A percentile compares a stretch with the other conserved stretches of the same genome.
phyloP scores from a whole-genome alignment of 1,140 invertebrate genomes.

The Meloidogyne hapla region DNA sequence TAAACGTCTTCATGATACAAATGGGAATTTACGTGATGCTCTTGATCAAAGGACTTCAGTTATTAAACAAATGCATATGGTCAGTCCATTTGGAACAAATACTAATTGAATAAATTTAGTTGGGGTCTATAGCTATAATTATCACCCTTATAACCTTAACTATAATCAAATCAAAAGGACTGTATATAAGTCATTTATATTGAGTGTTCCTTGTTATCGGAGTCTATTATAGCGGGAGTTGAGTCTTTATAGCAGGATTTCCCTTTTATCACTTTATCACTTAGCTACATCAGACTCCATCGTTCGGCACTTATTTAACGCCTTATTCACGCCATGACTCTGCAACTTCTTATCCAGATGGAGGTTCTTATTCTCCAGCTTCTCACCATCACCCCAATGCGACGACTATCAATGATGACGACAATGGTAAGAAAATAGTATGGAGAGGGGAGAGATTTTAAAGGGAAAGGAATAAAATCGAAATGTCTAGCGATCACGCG shows the following conservation, averaged over 20 bases:
- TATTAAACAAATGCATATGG: slow-evolving; percentile 52
- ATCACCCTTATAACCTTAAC: no score
- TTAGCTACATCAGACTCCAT: slow-evolving; percentile 8
- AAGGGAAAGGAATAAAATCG: neutral
- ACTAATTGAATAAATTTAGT: no score
- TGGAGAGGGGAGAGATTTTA: neutral
- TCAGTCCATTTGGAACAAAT: slow-evolving; percentile 18
- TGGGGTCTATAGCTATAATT: no score
- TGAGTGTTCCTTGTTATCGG: no score
- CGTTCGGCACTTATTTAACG: slow-evolving; percentile 15
- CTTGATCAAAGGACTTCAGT: slow-evolving; percentile 62
- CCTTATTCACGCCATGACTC: slow-evolving; percentile 27
- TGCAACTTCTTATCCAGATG: slow-evolving; percentile 9
- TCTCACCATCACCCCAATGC: neutral
- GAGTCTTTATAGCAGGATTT: neutral
- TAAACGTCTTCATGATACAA: slow-evolving; percentile 70
- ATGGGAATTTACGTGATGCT: slow-evolving; percentile 68
- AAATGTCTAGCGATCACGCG: neutral
- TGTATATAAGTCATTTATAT: neutral
- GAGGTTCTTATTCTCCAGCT: neutral
- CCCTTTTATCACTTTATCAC: neutral
- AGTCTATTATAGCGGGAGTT: slow-evolving; percentile 5
- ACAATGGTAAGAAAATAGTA: slow-evolving; percentile 10
- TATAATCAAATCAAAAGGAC: no score
- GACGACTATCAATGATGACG: slow-evolving; percentile 13